Percentiles rank a stretch among this genome's conserved stretches.
Evolutionary conservation across 2,113 vertebrate genomes (phyloP).

Genomic region (Trochalopteron elliotii): DNA sequence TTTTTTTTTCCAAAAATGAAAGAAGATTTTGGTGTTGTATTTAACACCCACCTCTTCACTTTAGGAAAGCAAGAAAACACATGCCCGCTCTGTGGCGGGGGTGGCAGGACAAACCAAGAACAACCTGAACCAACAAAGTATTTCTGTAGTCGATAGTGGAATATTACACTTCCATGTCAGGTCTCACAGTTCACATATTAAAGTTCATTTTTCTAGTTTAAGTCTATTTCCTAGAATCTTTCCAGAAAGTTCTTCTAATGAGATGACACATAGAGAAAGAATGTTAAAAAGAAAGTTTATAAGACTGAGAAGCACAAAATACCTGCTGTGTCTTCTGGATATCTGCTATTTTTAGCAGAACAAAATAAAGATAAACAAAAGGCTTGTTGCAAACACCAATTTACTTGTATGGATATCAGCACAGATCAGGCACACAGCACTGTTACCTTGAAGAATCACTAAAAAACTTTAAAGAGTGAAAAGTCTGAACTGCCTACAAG

Average conservation of each 20-base stretch:
- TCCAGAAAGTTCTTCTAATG: not conserved
- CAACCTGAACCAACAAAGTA: not conserved
- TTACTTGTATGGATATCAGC: not conserved
- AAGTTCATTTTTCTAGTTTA: not conserved
- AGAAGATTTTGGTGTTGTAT: not conserved
- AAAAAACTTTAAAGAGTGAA: not conserved
- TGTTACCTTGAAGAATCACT: not conserved
- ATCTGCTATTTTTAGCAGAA: not conserved
- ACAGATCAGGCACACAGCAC: not conserved
- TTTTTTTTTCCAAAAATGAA: not conserved
- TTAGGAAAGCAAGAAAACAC: not conserved
- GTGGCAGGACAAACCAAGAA: not conserved
- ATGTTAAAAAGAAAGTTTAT: not conserved
- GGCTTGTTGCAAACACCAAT: not conserved
- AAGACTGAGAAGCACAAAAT: not conserved
- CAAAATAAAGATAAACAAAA: not conserved
- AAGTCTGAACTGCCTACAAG: not conserved
- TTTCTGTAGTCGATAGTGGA: not conserved
- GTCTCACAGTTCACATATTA: not conserved
- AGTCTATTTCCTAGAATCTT: not conserved
- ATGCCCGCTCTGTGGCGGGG: fast-evolving
- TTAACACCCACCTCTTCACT: not conserved
- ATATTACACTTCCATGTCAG: not conserved
- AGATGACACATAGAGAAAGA: not conserved
- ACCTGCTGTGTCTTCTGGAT: not conserved